Evolutionary conservation across 2,888 invertebrate genomes (phyloP), one percentile per base, ranked within the genome.

Genomic region (Temnothorax rugatulus): DNA sequence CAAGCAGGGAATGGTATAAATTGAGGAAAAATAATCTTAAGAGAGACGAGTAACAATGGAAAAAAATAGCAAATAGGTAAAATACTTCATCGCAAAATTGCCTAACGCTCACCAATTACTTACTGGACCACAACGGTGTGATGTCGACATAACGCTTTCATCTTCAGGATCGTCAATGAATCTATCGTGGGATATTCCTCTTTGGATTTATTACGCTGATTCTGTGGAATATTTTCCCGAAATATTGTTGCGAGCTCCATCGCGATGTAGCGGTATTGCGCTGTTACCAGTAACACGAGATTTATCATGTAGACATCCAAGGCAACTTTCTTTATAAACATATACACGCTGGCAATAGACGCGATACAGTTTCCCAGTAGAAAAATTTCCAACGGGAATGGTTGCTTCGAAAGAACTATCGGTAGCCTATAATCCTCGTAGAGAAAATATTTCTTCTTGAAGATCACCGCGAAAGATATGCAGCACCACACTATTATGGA

Each of bases 281-380:
- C 89, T 0, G 91, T 88, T 29, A 91, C 52, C 3, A 92, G 44
- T 0, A 88, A 82, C 13, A 92, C 85, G 5, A 89, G 68, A 50
- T 92, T 82, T 44, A 89, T 90, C 13, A 87, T 84, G 25, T 92
- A 92, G 1, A 92, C 13, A 21, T 92, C 91, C 1, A 90, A 63
- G n/a, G 88, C 68, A 13, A 84, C 81, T 50, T 92, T 92, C 38
- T 84, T 89, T 0, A 83, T 25, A 3, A 90, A 85, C 4, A 84
- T 44, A 25, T 74, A 87, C 1, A 54, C 15, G 2, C 75, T 11
- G 8, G 86, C 89, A 1, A 90, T 1, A 0, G 57, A 11, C 66
- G 89, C 76, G 0, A 91, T 34, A 0, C 88, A 1, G 2, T 88
- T 64, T 5, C 88, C 90, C 0, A 21, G 11, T 0, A 88, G 15